Base-by-base conservation (phyloP, 2,797 vertebrate genomes). In the Pelobates cultripes region DNA sequence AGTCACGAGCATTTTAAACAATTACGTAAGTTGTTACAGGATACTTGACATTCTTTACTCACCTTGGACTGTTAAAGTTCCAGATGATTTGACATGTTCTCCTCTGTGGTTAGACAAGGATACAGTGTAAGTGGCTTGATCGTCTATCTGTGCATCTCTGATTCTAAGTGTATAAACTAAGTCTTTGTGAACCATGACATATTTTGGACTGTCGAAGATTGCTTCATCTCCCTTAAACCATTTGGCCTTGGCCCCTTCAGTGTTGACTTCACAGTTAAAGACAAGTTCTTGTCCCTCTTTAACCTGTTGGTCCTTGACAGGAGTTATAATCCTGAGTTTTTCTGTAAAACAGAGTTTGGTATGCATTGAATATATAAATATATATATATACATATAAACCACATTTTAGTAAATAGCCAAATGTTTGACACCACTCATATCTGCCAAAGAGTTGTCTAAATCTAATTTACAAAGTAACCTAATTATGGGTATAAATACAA, bases 221-320 rank as follows among this genome's bases (percentile, higher is more conserved):
- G 94, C 94, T 83, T 98, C 96, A 0, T 96, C 94, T 63, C 97
- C 94, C 92, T 95, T 97, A 89, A 97, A 94, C 98, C 98, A 99
- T 84, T 99, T 99, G 81, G 96, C 97, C 88, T 98, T 99, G n/a
- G 97, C 97, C 80, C 95, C 97, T 81, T 98, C 97, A 1, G 95
- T 92, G 90, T 99, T 99, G 83, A 98, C 97, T 92, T 99, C 98
- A 60, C 98, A 99, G 91, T 98, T 97, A 87, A 99, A 97, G 71
- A 97, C 94, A 2, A 95, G 92, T 90, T 99, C 98, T 86, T 97
- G 91, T 83, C 95, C 95, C 87, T 99, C 98, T 85, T 89, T 94
- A 78, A 90, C 94, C 70, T 95, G 94, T 2, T 93, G 95, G 90
- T 99, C 96, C 87, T 96, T 98, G 85, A 99, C 92, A 0, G 97